phyloP scores from a whole-genome alignment of 1,140 invertebrate species.

The Antheraea pernyi region DNA sequence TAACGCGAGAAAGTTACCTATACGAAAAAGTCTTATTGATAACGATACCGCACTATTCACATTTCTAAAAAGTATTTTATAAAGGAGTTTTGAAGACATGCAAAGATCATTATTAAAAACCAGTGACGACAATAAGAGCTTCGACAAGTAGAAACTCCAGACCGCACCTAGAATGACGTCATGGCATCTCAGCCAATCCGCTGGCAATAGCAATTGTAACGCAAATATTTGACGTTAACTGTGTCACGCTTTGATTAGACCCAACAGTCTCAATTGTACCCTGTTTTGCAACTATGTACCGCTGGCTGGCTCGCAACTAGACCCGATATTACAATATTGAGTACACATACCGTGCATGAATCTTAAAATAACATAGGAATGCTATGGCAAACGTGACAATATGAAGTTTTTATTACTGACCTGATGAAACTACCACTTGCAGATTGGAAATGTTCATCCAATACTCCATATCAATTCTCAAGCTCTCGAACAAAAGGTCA shows the following conservation, averaged over 20 bases:
- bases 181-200: slow-evolving; percentile 24
- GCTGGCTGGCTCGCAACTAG: neutral
- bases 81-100: too few relatives aligned
- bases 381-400: neutral
- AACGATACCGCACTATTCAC: too few relatives aligned
- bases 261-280: slow-evolving; percentile 47
- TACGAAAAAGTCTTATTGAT: too few relatives aligned
- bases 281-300: slow-evolving; percentile 17
- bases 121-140: neutral
- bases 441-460: too few relatives aligned
- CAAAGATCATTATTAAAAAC: too few relatives aligned
- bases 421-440: too few relatives aligned
- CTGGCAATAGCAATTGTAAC: slow-evolving; percentile 40
- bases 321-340: neutral
- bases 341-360: neutral
- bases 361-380: neutral
- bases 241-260: slow-evolving; percentile 47
- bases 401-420: too few relatives aligned
- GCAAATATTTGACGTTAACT: slow-evolving; percentile 34
- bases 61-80: too few relatives aligned
- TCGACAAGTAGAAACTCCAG: slow-evolving; percentile 6
- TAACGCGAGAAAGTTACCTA: too few relatives aligned
- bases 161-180: slow-evolving; percentile 19
- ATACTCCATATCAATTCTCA: too few relatives aligned
- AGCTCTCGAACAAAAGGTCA: too few relatives aligned